Conservation (phyloP, 2,888 invertebrate species). For the Ichneumon xanthorius region DNA sequence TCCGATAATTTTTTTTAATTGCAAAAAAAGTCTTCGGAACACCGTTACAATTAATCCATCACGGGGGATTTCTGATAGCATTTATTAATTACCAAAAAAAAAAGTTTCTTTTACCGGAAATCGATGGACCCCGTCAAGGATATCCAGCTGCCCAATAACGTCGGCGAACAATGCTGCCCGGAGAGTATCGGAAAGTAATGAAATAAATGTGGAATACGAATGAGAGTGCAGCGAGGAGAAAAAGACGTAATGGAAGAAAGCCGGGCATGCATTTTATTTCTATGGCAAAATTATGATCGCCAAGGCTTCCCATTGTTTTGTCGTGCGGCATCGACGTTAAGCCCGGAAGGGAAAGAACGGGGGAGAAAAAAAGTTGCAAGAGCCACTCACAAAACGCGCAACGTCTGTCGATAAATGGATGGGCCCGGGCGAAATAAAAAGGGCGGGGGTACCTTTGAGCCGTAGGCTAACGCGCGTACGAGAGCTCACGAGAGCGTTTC, state of each 20-base stretch:
- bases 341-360: neutral
- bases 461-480: constrained; percentile 39
- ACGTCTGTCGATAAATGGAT: constrained; percentile 79
- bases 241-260: neutral
- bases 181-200: neutral
- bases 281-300: constrained; percentile 25
- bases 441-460: constrained; percentile 78
- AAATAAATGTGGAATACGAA: neutral
- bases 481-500: constrained; percentile 56
- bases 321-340: constrained; percentile 2
- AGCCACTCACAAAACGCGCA: constrained; percentile 36
- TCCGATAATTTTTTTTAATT: too few relatives aligned
- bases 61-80: too few relatives aligned
- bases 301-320: constrained; percentile 41
- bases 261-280: neutral
- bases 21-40: too few relatives aligned
- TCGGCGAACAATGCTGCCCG: neutral
- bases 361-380: neutral
- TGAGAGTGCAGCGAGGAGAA: neutral
- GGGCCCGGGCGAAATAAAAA: constrained; percentile 76
- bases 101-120: neutral
- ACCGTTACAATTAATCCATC: too few relatives aligned
- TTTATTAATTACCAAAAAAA: too few relatives aligned
- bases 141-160: neutral
- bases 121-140: neutral